A percentile compares a stretch with the other conserved stretches of the same genome.
These are phyloP conservation scores for Heliconius ismenius DNA, from an alignment of 2,888 invertebrate genomes.

Conservation along the genomic window DNA sequence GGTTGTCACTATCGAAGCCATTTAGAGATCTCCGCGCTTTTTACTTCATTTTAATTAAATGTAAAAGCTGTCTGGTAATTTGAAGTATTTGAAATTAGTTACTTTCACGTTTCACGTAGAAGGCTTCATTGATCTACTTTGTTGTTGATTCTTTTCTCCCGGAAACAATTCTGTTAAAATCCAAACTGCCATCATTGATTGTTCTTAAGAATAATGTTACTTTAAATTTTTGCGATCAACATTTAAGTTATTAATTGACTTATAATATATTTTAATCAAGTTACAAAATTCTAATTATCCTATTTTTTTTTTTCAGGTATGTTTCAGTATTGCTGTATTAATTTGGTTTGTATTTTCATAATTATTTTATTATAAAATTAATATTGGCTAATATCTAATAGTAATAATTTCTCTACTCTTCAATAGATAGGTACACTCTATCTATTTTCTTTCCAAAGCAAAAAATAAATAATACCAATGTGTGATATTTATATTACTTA, in stretches of 20 bases:
- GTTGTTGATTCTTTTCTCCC: not conserved
- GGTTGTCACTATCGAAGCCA: slow-evolving; percentile 18
- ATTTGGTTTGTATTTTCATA: not conserved
- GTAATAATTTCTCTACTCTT: not conserved
- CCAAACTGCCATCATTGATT: no score
- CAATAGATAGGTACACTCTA: no score
- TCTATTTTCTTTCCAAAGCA: no score
- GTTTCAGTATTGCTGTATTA: slow-evolving; percentile 1
- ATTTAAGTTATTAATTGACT: no score
- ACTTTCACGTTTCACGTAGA: slow-evolving; percentile 7
- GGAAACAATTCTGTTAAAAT: not conserved
- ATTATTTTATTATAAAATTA: not conserved
- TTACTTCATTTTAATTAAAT: slow-evolving; percentile 22
- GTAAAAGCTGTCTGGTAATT: slow-evolving; percentile 13
- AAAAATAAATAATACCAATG: no score
- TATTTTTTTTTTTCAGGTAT: slow-evolving; percentile 35
- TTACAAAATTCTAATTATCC: not conserved
- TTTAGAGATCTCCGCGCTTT: slow-evolving; percentile 7
- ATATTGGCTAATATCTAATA: not conserved
- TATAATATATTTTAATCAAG: no score
- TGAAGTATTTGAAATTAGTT: slow-evolving; percentile 13
- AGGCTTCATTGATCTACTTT: not conserved
- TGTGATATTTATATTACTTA: no score
- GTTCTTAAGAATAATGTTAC: no score
- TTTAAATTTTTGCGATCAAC: no score